A percentile compares a stretch with the other conserved stretches of the same genome.
phyloP scores from a whole-genome alignment of 2,888 invertebrate species.

The Aleiodes testaceus region DNA sequence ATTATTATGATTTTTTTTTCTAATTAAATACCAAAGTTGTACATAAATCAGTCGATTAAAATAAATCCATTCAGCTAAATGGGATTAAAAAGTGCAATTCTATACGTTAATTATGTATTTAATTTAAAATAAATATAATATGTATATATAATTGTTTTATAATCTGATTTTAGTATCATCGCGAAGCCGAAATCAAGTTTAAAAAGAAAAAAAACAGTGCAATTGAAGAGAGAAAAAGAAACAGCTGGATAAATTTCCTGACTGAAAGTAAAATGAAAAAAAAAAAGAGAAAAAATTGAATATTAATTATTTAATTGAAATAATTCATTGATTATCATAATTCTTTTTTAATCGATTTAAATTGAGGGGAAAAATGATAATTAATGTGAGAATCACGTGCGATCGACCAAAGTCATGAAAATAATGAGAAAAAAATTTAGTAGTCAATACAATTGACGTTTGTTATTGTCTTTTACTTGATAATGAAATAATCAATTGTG shows the following conservation, averaged over 20 bases:
- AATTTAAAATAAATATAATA: neutral
- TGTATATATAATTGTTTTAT: neutral
- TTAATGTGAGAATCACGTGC: slow-evolving; percentile 4
- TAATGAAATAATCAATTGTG: no score
- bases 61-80: slow-evolving; percentile 6
- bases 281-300: slow-evolving; percentile 7
- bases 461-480: slow-evolving; percentile 29
- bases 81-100: slow-evolving; percentile 21
- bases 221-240: neutral
- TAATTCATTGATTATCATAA: neutral
- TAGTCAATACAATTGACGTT: slow-evolving; percentile 17
- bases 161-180: neutral
- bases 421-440: neutral
- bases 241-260: slow-evolving; percentile 12
- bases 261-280: slow-evolving; percentile 19
- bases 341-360: neutral
- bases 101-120: slow-evolving; percentile 9
- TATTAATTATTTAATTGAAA: slow-evolving; percentile 2
- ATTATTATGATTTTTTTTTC: neutral
- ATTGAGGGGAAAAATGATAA: neutral
- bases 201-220: neutral
- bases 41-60: slow-evolving; percentile 23
- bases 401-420: slow-evolving; percentile 7
- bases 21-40: slow-evolving; percentile 18
- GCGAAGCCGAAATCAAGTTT: neutral